phyloP scores from a whole-genome alignment of 2,113 vertebrate genomes.

The Coptodon bakossiorum region DNA sequence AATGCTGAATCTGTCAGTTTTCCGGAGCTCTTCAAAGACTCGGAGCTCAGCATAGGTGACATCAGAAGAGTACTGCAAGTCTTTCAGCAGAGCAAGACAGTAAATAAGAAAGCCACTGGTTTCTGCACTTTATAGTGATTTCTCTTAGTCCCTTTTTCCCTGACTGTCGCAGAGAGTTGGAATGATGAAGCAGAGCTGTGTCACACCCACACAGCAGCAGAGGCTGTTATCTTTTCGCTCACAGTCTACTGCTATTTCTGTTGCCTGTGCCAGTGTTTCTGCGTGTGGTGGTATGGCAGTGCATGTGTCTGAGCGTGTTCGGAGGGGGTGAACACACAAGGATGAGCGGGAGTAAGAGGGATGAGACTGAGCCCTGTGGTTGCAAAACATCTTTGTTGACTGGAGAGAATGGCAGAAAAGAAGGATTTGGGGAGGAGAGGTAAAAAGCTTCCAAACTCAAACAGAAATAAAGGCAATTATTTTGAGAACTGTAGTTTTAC shows the following conservation, averaged over 20 bases:
- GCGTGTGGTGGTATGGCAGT: neutral
- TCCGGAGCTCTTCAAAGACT: neutral
- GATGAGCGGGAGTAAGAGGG: constrained; percentile 11
- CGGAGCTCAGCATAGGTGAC: constrained; percentile 9
- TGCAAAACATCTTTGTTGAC: constrained; percentile 21
- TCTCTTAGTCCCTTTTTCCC: constrained; percentile 5
- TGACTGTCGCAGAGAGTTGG: constrained; percentile 17
- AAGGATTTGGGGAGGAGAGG: constrained; percentile 12
- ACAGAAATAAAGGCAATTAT: neutral
- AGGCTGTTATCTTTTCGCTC: constrained; percentile 50
- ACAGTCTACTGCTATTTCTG: constrained; percentile 41
- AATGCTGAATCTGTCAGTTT: constrained; percentile 16
- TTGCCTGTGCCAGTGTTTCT: constrained; percentile 18
- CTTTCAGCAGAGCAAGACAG: neutral
- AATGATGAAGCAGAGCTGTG: constrained; percentile 22
- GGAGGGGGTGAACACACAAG: neutral
- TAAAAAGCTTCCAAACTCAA: constrained; percentile 19
- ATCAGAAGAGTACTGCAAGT: neutral
- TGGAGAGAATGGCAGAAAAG: neutral
- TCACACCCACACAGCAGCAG: constrained; percentile 53
- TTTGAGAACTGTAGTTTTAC: neutral
- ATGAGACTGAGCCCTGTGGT: constrained; percentile 3
- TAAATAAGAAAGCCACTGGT: constrained; percentile 17
- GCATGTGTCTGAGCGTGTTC: neutral
- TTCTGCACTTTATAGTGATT: constrained; percentile 32